Evolutionary conservation across 2,888 invertebrate species (phyloP).

Genomic region (Apoda limacodes): DNA sequence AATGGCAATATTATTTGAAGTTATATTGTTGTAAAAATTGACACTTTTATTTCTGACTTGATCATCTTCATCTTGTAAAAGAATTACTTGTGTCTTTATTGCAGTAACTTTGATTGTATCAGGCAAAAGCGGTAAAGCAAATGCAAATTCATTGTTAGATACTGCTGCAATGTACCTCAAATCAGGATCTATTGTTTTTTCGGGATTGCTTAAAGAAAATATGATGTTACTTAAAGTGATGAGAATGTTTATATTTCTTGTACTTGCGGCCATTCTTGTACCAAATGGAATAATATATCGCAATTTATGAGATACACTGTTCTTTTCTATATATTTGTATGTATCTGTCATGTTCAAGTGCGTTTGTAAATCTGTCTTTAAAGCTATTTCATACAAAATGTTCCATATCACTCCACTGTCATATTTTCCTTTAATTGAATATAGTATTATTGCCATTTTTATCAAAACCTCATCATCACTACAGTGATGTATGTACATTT

Average conservation of each 20-base stretch:
- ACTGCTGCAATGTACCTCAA: conserved; percentile 46
- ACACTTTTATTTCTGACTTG: conserved; percentile 53
- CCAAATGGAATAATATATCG: conserved; percentile 45
- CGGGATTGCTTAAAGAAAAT: conserved; percentile 34
- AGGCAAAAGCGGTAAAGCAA: conserved; percentile 26
- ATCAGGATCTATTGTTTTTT: conserved; percentile 36
- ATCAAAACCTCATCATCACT: conserved; percentile 23
- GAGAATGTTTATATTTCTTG: no score
- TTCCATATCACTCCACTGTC: conserved; percentile 35
- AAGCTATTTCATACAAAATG: conserved; percentile 40
- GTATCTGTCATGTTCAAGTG: conserved; percentile 9
- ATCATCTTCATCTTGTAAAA: conserved; percentile 68
- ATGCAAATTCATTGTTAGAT: conserved; percentile 48
- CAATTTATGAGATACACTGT: conserved; percentile 29
- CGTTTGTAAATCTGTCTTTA: conserved; percentile 18
- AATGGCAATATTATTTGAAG: conserved; percentile 17
- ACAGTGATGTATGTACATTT: conserved; percentile 24
- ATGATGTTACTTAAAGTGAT: conserved; percentile 30
- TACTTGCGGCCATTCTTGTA: conserved; percentile 32
- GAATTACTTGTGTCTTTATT: conserved; percentile 45
- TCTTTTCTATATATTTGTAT: conserved; percentile 21
- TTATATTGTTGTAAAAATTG: conserved; percentile 35
- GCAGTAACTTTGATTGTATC: conserved; percentile 37
- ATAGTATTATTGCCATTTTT: conserved; percentile 28
- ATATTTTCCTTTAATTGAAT: conserved; percentile 27